These are phyloP conservation scores for Leuciscus idus DNA, from an alignment of 2,113 vertebrate genomes.

Conservation along the genomic window DNA sequence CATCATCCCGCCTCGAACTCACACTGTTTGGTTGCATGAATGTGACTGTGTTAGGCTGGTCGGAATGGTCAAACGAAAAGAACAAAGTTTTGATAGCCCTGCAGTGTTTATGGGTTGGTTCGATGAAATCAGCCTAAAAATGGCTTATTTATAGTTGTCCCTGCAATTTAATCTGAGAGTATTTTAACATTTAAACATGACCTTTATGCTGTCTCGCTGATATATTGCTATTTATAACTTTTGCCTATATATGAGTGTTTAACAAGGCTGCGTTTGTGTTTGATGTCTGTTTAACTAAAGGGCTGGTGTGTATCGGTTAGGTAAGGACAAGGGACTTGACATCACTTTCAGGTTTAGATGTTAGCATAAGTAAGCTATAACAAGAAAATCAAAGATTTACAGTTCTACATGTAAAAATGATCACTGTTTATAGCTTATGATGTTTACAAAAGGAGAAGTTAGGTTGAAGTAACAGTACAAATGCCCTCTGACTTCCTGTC, in stretches of 20 bases:
- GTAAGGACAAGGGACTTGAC: not conserved
- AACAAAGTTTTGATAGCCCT: not conserved
- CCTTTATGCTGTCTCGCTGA: not conserved
- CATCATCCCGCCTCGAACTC: not conserved
- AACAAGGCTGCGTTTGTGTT: constrained; percentile 1
- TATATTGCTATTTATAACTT: not conserved
- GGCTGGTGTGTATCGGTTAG: not conserved
- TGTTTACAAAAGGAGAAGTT: not conserved
- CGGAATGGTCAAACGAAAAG: not conserved
- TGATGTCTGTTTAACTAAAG: constrained; percentile 6
- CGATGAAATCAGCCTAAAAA: not conserved
- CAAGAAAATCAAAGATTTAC: not conserved
- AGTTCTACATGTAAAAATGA: not conserved
- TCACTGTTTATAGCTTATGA: not conserved
- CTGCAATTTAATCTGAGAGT: not conserved
- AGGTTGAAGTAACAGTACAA: not conserved
- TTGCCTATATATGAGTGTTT: not conserved
- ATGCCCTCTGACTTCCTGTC: constrained; percentile 20
- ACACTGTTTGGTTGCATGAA: not conserved
- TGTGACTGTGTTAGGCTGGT: not conserved
- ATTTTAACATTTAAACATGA: not conserved
- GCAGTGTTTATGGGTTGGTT: not conserved
- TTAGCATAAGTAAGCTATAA: not conserved
- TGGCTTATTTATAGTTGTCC: not conserved
- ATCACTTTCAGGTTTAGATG: not conserved